Base-by-base conservation (phyloP, 2,888 invertebrate species). In the Tachina fera region DNA sequence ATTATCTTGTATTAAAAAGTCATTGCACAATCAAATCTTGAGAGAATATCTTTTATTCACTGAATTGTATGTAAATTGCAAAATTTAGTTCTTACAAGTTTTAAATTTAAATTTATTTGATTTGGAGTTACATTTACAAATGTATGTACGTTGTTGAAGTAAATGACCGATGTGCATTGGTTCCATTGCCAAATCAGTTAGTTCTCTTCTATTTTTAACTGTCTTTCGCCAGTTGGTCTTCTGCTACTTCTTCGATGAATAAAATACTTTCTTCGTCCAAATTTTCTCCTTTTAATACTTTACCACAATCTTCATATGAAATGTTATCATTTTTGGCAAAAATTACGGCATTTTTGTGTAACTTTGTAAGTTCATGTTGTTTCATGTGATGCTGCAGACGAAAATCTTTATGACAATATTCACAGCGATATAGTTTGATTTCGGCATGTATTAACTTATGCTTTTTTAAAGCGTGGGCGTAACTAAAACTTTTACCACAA, bases 361-460 rank as follows among this genome's bases (percentile, higher is more conserved):
- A 88, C 80, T 90, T 91, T 5, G 92, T 92, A 83, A 90, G 90
- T 83, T 91, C 90, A 78, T 92, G 92, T 76, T 92, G 92, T 3
- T 92, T 92, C 89, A 92, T 89, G 75, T 92, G 92, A 87, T 92
- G 92, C 13, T 91, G 88, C 31, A 92, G 84, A 0, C 92, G 91
- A 83, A 92, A 92, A 61, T 92, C 92, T 78, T 92, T 92, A 45
- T 90, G 89, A 39, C 92, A 92, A 60, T 91, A 91, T 0, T 91
- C 89, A 82, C 92, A 92, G 3, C 91, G 90, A 75, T 91, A 92
- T 6, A 91, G 71, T 63, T 92, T 92, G 1, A 91, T 90, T 51
- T 92, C 92, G 4, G 90, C 89, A 84, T 92, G 92, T 76, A 92
- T 92, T 1, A 92, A 87, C 86, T 91, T 90, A 67, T 92, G 92